Evolutionary conservation across 2,113 vertebrate genomes (phyloP).

Genomic region (Triplophysa tibetana): DNA sequence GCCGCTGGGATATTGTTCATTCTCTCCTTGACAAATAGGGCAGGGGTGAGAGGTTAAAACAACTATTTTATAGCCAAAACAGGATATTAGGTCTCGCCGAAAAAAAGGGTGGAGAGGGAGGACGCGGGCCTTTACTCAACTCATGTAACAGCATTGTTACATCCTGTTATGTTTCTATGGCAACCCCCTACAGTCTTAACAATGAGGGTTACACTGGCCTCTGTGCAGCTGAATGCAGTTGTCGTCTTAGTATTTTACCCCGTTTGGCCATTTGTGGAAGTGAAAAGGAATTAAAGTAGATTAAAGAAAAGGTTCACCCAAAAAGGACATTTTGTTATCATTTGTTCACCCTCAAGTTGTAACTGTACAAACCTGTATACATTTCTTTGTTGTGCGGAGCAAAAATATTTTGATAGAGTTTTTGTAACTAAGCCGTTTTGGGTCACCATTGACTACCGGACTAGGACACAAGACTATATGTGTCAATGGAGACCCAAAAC

Average conservation of each 20-base stretch:
- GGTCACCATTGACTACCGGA: too few relatives aligned
- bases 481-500: too few relatives aligned
- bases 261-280: too few relatives aligned
- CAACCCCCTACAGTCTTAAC: conserved; percentile 50
- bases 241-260: background rate
- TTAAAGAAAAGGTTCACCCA: too few relatives aligned
- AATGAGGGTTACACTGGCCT: background rate
- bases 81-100: conserved; percentile 65
- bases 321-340: too few relatives aligned
- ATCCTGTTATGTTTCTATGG: conserved; percentile 76
- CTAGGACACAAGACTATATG: too few relatives aligned
- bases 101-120: conserved; percentile 7
- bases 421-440: too few relatives aligned
- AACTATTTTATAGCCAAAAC: conserved; percentile 64
- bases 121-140: background rate
- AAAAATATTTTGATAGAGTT: too few relatives aligned
- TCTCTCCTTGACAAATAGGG: conserved; percentile 67
- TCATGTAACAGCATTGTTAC: conserved; percentile 58
- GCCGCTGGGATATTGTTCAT: conserved; percentile 63
- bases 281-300: too few relatives aligned
- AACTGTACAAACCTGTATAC: too few relatives aligned
- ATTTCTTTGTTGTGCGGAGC: too few relatives aligned
- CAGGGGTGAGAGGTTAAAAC: conserved; percentile 67
- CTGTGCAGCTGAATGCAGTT: background rate
- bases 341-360: too few relatives aligned